A percentile compares a stretch with the other conserved stretches of the same genome.
These are phyloP conservation scores for Drosophila hydei DNA, from an alignment of 1,140 invertebrate genomes.

Conservation along the genomic window DNA sequence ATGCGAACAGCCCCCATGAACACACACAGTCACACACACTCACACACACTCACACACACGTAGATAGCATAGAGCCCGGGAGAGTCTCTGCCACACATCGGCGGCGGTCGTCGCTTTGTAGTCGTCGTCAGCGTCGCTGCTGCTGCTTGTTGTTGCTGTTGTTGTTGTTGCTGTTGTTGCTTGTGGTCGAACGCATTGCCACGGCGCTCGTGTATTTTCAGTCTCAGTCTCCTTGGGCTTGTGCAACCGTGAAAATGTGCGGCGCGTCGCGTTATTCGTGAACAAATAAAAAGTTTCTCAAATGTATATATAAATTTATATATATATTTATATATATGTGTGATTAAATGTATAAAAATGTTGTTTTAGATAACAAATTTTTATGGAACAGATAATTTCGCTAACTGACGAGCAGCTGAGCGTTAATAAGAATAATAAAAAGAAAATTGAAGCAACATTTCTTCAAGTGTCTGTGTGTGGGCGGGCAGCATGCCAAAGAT, in stretches of 20 bases:
- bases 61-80: constrained; percentile 26
- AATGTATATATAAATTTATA: constrained; percentile 24
- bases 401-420: neutral
- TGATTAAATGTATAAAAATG: too few species aligned
- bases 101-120: constrained; percentile 55
- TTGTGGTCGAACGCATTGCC: constrained; percentile 31
- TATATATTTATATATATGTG: constrained; percentile 2
- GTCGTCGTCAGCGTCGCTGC: constrained; percentile 35
- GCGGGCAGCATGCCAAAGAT: constrained; percentile 12
- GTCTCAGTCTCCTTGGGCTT: constrained; percentile 80
- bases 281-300: constrained; percentile 21
- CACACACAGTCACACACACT: constrained; percentile 30
- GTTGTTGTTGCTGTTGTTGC: constrained; percentile 12
- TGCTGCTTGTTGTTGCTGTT: constrained; percentile 9
- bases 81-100: constrained; percentile 37
- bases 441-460: constrained; percentile 8
- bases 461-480: constrained; percentile 22
- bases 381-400: constrained; percentile 11
- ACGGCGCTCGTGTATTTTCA: constrained; percentile 56
- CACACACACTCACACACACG: constrained; percentile 13
- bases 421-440: constrained; percentile 39
- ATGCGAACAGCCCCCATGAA: constrained; percentile 27
- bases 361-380: constrained; percentile 1
- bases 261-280: constrained; percentile 57
- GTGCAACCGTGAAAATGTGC: constrained; percentile 82